Percentiles rank a stretch among this genome's conserved stretches.
phyloP scores from a whole-genome alignment of 2,113 vertebrate genomes.

The Sander lucioperca region DNA sequence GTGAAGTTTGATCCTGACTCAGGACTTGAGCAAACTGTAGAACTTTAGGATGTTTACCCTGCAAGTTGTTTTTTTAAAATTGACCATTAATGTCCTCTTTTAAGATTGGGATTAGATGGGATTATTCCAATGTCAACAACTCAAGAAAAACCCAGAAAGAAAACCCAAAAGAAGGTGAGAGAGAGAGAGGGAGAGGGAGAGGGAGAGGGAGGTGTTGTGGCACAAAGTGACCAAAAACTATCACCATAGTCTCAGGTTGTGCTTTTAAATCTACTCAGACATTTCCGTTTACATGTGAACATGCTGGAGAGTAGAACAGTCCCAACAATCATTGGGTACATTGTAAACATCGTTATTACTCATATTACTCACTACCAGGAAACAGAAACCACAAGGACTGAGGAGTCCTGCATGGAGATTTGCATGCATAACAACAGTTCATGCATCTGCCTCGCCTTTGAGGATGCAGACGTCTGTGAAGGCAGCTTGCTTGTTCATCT shows the following conservation, averaged over 20 bases:
- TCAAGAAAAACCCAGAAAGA: too few relatives aligned
- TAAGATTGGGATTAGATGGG: too few relatives aligned
- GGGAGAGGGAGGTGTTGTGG: neutral
- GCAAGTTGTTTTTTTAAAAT: too few relatives aligned
- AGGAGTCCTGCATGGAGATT: constrained; percentile 82
- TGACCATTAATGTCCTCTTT: too few relatives aligned
- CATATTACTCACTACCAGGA: constrained; percentile 72
- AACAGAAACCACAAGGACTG: constrained; percentile 84
- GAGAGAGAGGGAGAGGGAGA: too few relatives aligned
- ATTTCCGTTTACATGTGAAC: constrained; percentile 47
- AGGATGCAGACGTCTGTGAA: constrained; percentile 86
- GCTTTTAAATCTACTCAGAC: constrained; percentile 73
- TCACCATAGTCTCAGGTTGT: constrained; percentile 57
- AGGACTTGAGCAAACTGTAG: too few relatives aligned
- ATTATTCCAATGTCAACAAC: neutral
- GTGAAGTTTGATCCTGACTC: too few relatives aligned
- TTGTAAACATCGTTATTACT: constrained; percentile 59
- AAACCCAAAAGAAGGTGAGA: neutral
- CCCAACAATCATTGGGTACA: neutral
- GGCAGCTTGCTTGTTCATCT: constrained; percentile 82
- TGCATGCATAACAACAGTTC: constrained; percentile 96
- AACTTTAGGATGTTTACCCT: too few relatives aligned
- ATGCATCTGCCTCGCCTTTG: constrained; percentile 88
- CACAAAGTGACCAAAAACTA: constrained; percentile 46
- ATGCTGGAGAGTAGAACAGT: constrained; percentile 69